Evolutionary conservation across 2,888 invertebrate species (phyloP).

Genomic region (Elgonia sp.): DNA sequence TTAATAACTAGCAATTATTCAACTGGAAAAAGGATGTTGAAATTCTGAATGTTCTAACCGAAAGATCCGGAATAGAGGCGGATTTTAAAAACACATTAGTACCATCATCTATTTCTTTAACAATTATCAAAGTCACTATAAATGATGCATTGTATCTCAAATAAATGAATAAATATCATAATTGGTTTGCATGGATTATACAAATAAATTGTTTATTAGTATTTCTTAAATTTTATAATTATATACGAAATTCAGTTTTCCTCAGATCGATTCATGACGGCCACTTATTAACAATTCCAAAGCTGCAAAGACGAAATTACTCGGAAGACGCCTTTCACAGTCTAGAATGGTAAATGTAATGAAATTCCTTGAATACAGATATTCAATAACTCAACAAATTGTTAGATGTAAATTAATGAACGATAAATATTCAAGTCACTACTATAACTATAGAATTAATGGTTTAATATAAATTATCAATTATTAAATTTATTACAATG

Average conservation of each 20-base stretch:
- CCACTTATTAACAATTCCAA: conserved; percentile 48
- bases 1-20: conserved; percentile 52
- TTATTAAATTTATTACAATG: not conserved
- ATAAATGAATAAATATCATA: not conserved
- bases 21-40: conserved; percentile 17
- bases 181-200: not conserved
- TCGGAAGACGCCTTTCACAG: conserved; percentile 53
- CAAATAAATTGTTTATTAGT: not conserved
- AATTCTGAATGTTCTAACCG: conserved; percentile 16
- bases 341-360: conserved; percentile 59
- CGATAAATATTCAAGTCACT: conserved; percentile 30
- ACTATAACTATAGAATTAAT: not conserved
- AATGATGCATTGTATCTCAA: conserved; percentile 8
- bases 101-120: conserved; percentile 7
- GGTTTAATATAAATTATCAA: not conserved
- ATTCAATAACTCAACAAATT: conserved; percentile 60
- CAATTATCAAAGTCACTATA: conserved; percentile 19
- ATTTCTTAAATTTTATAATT: not conserved
- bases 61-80: conserved; percentile 25
- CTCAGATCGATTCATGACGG: conserved; percentile 10
- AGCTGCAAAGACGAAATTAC: conserved; percentile 64
- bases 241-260: conserved; percentile 20
- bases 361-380: conserved; percentile 59
- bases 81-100: conserved; percentile 41
- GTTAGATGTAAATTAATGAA: conserved; percentile 46